A percentile compares a stretch with the other conserved stretches of the same genome.
Evolutionary conservation across 2,888 invertebrate species (phyloP).

Genomic region (Coelinius sp.): DNA sequence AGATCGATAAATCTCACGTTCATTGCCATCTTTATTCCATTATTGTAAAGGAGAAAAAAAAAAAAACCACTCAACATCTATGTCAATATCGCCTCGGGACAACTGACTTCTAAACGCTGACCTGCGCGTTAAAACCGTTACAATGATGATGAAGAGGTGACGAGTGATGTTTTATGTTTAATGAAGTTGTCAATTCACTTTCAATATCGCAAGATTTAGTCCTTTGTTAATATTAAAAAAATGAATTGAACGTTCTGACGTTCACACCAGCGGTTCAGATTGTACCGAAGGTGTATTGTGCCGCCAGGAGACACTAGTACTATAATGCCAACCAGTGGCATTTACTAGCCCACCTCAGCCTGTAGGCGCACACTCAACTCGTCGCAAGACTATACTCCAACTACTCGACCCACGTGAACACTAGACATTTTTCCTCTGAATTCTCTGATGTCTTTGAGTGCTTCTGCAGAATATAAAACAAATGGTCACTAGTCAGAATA

Average conservation of each 20-base stretch:
- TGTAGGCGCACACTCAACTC: conserved; percentile 44
- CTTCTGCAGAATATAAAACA: not conserved
- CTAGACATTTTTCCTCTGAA: conserved; percentile 32
- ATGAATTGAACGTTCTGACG: too few relatives aligned
- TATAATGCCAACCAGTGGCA: conserved; percentile 70
- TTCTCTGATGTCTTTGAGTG: not conserved
- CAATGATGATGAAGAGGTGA: not conserved
- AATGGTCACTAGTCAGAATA: not conserved
- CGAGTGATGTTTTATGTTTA: conserved; percentile 2
- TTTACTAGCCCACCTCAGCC: conserved; percentile 67
- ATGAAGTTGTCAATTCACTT: not conserved
- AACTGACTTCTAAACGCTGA: conserved; percentile 10
- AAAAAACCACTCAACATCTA: too few relatives aligned
- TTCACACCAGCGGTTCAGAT: not conserved
- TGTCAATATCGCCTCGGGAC: conserved; percentile 7
- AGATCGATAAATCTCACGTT: not conserved
- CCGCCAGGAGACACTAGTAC: conserved; percentile 43
- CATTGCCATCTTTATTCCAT: not conserved
- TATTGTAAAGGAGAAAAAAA: not conserved
- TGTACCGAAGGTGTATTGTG: conserved; percentile 66
- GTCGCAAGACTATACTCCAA: conserved; percentile 33
- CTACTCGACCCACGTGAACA: conserved; percentile 29
- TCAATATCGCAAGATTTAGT: too few relatives aligned
- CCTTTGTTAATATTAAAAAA: too few relatives aligned
- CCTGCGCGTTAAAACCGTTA: not conserved